Percentiles rank a stretch among this genome's conserved stretches.
Evolutionary conservation across 2,797 vertebrate species (phyloP).

Genomic region (Alauda arvensis): DNA sequence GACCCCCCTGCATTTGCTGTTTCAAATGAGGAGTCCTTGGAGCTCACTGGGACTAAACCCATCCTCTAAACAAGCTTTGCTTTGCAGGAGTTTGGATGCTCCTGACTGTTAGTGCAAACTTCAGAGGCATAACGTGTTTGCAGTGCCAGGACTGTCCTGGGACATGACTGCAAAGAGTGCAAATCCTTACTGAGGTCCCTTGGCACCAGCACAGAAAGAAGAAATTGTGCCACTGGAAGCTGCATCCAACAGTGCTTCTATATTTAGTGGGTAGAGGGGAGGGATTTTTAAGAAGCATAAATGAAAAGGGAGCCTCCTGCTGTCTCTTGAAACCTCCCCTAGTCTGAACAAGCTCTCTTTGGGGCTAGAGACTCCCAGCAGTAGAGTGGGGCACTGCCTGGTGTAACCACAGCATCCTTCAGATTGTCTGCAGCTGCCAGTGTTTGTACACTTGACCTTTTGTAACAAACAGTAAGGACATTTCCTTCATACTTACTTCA

Average conservation of each 20-base stretch:
- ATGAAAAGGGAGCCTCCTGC: neutral
- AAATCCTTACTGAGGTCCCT: neutral
- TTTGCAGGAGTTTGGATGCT: neutral
- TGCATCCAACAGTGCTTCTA: neutral
- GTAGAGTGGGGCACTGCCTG: neutral
- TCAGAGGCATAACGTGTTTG: neutral
- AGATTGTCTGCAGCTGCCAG: neutral
- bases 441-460: neutral
- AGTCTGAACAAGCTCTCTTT: neutral
- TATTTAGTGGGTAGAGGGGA: neutral
- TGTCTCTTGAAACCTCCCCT: neutral
- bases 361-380: neutral
- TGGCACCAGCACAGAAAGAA: rapidly evolving
- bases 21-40: neutral
- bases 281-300: neutral
- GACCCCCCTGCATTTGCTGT: rapidly evolving
- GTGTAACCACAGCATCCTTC: neutral
- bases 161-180: rapidly evolving
- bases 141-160: neutral
- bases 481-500: slow-evolving; percentile 2
- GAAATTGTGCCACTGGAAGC: neutral
- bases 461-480: neutral
- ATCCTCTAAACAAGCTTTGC: neutral
- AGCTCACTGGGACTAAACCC: neutral
- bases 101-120: neutral